Conservation (phyloP, 2,888 invertebrate species). For the Drosophila monieri region DNA sequence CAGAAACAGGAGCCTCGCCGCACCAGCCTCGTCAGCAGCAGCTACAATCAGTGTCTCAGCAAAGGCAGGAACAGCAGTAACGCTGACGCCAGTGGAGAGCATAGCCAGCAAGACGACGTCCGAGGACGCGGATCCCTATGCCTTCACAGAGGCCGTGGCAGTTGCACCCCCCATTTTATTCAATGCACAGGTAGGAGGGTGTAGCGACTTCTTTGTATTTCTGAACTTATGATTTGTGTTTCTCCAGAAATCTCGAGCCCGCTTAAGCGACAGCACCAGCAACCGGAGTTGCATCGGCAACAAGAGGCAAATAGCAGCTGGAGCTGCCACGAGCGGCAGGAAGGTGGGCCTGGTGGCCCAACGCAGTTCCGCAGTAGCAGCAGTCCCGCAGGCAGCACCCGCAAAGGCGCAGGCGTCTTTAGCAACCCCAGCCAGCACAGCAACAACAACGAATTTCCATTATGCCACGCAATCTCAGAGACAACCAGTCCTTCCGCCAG, state of each 20-base stretch:
- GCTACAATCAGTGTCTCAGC: conserved; percentile 42
- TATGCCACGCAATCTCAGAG: conserved; percentile 78
- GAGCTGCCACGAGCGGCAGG: conserved; percentile 34
- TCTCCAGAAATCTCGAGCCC: conserved; percentile 79
- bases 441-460: conserved; percentile 72
- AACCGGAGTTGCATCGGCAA: conserved; percentile 33
- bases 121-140: conserved; percentile 85
- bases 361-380: conserved; percentile 26
- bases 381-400: conserved; percentile 36
- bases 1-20: conserved; percentile 44
- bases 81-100: conserved; percentile 53
- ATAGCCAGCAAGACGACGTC: conserved; percentile 66
- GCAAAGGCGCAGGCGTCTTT: conserved; percentile 78
- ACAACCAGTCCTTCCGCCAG: conserved; percentile 46
- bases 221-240: not conserved
- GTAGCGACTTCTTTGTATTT: conserved; percentile 10
- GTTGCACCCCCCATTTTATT: conserved; percentile 83
- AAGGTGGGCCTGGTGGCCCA: conserved; percentile 42
- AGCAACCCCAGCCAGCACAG: conserved; percentile 40
- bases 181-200: conserved; percentile 81
- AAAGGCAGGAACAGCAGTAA: conserved; percentile 39
- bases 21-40: conserved; percentile 41
- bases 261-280: conserved; percentile 67
- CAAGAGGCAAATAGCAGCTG: conserved; percentile 36
- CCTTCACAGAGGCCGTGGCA: conserved; percentile 84